Percentiles rank a stretch among this genome's conserved stretches.
Conservation (phyloP, 2,797 vertebrate species). For the Cryptoprocta ferox region DNA sequence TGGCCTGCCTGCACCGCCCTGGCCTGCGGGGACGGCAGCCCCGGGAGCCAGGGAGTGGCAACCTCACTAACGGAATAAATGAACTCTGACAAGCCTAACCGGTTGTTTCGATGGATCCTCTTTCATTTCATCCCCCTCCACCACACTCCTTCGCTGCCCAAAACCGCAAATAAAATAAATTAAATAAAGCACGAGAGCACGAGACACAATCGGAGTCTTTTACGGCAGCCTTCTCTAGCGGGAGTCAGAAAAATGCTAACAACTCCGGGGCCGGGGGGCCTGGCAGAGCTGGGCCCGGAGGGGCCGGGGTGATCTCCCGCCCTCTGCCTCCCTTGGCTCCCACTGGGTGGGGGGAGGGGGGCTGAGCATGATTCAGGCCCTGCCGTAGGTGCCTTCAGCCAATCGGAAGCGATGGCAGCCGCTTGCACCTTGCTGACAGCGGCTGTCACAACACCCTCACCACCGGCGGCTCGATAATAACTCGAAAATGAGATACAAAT, state of each 20-base stretch:
- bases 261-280: neutral
- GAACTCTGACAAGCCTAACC: constrained; percentile 63
- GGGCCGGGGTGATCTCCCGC: neutral
- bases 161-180: constrained; percentile 75
- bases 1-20: neutral
- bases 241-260: neutral
- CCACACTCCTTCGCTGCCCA: neutral
- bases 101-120: constrained; percentile 52
- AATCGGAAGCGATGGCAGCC: constrained; percentile 76
- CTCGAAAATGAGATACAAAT: constrained; percentile 80
- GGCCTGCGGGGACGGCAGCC: neutral
- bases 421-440: constrained; percentile 80
- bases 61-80: constrained; percentile 67
- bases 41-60: neutral
- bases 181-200: constrained; percentile 51
- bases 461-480: constrained; percentile 72
- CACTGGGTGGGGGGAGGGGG: neutral
- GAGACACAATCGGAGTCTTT: constrained; percentile 7
- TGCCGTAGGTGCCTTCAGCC: constrained; percentile 73
- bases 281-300: neutral
- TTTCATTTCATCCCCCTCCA: neutral
- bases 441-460: constrained; percentile 73
- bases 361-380: constrained; percentile 31
- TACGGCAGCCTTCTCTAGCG: neutral
- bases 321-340: neutral